Base-by-base conservation (phyloP, 2,113 vertebrate species). In the Pseudois nayaur region DNA sequence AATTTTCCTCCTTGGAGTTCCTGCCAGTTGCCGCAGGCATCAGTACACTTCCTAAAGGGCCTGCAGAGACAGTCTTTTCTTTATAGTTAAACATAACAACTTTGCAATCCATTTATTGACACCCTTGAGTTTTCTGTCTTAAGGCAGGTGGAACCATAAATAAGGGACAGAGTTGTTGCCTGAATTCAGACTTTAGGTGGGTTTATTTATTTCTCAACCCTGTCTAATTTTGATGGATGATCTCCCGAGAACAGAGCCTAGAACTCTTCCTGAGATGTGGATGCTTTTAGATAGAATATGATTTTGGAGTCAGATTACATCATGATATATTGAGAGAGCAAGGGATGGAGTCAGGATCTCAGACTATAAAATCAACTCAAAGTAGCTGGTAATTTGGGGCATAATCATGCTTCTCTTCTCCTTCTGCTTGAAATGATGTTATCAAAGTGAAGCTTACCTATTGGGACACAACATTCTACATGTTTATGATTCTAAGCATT, bases 111-210 rank as follows among this genome's bases (percentile, higher is more conserved):
- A 50, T 92, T 91, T 85, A 92, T 84, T 50, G 87, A 95, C 52
- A 81, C 52, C 29, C 48, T 96, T 55, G 87, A 95, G 71, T 91
- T 83, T 98, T 97, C 78, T 33, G 55, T 87, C 91, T 90, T 10
- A 0, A 89, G 16, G 71, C 45, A 82, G 25, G 83, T 74, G 52
- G 86, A 82, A n/a, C 95, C 57, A 76, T 96, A 96, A 97, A 93
- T 94, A 84, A 97, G 62, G 21, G 85, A 55, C n/a, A 81, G 15
- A 48, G 33, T 48, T 95, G 92, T 97, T 86, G 7, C 95, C 4
- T 92, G 79, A 36, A 45, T 54, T 48, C 6, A 5, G 88, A n/a
- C 82, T 91, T 85, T 71, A 17, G 23, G 60, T 33, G 54, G 19
- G 29, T 74, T 79, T 96, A 27, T 81, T 95, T 94, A 33, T 40